phyloP scores from a whole-genome alignment of 2,113 vertebrate species.

The Megaptera novaeangliae region DNA sequence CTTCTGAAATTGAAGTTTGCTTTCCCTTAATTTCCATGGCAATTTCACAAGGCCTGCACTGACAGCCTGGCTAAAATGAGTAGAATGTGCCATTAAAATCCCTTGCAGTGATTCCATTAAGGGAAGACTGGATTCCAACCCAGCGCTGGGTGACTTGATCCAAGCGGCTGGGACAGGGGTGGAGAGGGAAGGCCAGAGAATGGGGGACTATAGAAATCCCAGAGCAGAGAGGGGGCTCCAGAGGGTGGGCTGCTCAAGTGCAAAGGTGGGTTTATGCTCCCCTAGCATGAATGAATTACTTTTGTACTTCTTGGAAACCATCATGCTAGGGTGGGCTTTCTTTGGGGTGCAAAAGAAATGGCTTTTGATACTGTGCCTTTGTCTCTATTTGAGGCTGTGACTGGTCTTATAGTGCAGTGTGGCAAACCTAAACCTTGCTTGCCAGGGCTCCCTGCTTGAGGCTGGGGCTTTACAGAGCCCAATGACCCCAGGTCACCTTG shows the following conservation, averaged over 20 bases:
- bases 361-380: background rate
- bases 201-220: background rate
- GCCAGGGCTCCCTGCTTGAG: background rate
- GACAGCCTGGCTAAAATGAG: background rate
- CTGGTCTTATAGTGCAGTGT: background rate
- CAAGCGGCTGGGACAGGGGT: rapidly evolving
- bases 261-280: background rate
- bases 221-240: rapidly evolving
- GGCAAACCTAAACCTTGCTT: background rate
- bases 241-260: background rate
- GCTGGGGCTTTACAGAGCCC: background rate
- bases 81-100: slow-evolving; percentile 16
- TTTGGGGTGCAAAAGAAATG: background rate
- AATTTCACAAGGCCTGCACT: background rate
- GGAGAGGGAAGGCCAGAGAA: background rate
- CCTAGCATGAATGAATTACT: background rate
- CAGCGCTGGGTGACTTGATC: background rate
- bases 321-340: background rate
- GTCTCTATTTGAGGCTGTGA: background rate
- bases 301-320: background rate
- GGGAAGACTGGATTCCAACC: background rate
- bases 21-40: slow-evolving; percentile 31
- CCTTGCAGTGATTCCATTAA: slow-evolving; percentile 38
- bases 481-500: background rate
- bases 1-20: slow-evolving; percentile 44